phyloP scores from a whole-genome alignment of 2,888 invertebrate genomes.

The Galeopsomyia nigrocyanea region DNA sequence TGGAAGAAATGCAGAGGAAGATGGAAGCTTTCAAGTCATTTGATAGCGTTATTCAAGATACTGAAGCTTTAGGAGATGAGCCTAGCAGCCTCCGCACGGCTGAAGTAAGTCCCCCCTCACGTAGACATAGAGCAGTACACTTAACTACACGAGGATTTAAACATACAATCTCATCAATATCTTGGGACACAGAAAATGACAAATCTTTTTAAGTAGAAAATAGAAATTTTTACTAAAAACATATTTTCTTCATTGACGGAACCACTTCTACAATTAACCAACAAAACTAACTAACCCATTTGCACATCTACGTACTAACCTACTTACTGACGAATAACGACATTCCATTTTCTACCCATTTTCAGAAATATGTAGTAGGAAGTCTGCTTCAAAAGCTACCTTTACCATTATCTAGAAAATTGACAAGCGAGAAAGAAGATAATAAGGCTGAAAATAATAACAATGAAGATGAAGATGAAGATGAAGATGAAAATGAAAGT shows the following conservation, averaged over 20 bases:
- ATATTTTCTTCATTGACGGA: too few relatives aligned
- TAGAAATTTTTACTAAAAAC: neutral
- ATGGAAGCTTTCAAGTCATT: constrained; percentile 42
- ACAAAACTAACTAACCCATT: too few relatives aligned
- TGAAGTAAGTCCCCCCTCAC: constrained; percentile 48
- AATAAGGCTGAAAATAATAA: neutral
- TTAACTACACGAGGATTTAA: constrained; percentile 55
- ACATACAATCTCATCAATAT: constrained; percentile 39
- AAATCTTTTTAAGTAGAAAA: constrained; percentile 12
- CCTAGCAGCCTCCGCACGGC: constrained; percentile 27
- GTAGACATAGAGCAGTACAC: constrained; percentile 49
- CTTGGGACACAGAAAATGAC: constrained; percentile 37
- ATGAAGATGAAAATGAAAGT: constrained; percentile 4
- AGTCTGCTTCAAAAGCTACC: constrained; percentile 46
- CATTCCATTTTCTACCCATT: constrained; percentile 35
- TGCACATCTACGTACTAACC: neutral
- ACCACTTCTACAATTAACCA: too few relatives aligned
- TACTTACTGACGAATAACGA: constrained; percentile 25
- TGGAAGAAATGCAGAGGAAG: constrained; percentile 46
- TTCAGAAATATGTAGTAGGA: constrained; percentile 52
- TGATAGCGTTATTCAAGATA: constrained; percentile 36
- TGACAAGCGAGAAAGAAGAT: constrained; percentile 1
- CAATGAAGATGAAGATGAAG: constrained; percentile 17
- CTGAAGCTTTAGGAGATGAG: constrained; percentile 38
- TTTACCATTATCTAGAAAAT: constrained; percentile 5